Evolutionary conservation across 2,113 vertebrate species (phyloP), one percentile per base, ranked within the genome.

Genomic region (Neodontobutis hainanensis): DNA sequence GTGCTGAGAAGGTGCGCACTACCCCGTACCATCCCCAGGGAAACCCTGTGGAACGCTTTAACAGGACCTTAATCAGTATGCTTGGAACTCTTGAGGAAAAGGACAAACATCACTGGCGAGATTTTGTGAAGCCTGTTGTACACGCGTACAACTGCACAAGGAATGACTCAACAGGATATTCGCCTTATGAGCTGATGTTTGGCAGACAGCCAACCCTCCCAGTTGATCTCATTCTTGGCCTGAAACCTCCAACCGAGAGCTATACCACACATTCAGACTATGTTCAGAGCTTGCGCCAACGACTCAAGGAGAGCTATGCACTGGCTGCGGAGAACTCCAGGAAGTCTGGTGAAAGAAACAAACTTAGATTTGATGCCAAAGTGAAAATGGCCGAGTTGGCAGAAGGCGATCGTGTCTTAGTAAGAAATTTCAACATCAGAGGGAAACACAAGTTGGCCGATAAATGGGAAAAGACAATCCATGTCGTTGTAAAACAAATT

Each of bases 131-230:
- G 38, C 69, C 61, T 4, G 2, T 79, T 11, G 77, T 80, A 2
- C 81, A 80, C 49, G 56, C 69, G 0, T 83, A 79, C 40, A 82
- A 72, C 35, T 71, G 66, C 15, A 79, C 61, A 0, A 50, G 15
- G 4, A 70, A 75, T 64, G 48, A 77, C 14, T 11, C 57, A 6
- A 82, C 75, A 34, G 66, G 66, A 6, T 60, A 65, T 42, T 35
- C 53, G 2, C 72, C 68, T 27, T 76, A 68, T 15, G 32, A 60
- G 32, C 50, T 80, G 11, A 73, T 80, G 72, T 79, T 83, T 65
- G 64, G 77, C 5, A 38, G 67, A 6, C 55, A 82, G 36, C 62
- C 68, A 5, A 36, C 48, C 4, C 55, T 82, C 2, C 75, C 68
- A 1, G 73, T 69, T 9, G 76, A 82, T 5, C 52, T 75, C 14